phyloP scores from a whole-genome alignment of 2,888 invertebrate genomes.

The Campoplex nolae region DNA sequence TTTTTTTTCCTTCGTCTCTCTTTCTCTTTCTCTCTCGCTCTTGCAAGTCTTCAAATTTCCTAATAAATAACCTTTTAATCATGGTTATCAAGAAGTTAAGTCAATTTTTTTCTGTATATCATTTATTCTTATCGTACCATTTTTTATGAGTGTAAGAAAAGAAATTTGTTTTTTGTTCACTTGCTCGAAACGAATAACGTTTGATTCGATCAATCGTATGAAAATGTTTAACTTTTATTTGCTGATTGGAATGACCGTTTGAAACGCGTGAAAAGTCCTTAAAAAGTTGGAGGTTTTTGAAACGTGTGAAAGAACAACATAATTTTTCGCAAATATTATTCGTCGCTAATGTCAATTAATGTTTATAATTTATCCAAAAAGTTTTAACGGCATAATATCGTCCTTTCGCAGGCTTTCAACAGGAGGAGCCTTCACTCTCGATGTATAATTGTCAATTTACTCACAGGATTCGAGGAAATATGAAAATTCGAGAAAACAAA shows the following conservation, averaged over 20 bases:
- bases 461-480: constrained; percentile 1
- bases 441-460: constrained; percentile 20
- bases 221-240: constrained; percentile 22
- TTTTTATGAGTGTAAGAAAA: constrained; percentile 28
- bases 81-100: constrained; percentile 23
- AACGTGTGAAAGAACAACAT: constrained; percentile 1
- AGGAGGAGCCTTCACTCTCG: constrained; percentile 23
- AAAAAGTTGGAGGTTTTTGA: too few relatives aligned
- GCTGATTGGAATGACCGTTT: neutral
- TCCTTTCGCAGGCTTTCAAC: constrained; percentile 3
- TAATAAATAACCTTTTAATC: constrained; percentile 49
- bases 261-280: neutral
- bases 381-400: neutral
- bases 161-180: constrained; percentile 33
- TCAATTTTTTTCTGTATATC: constrained; percentile 17
- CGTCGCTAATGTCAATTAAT: neutral
- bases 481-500: neutral
- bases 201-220: constrained; percentile 41
- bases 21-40: neutral
- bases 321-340: neutral
- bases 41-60: constrained; percentile 26
- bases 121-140: constrained; percentile 47
- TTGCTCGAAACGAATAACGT: constrained; percentile 17
- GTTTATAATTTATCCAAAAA: neutral
- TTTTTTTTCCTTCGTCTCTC: constrained; percentile 55